Conservation (phyloP, 2,113 vertebrate species). For the Columba livia region DNA sequence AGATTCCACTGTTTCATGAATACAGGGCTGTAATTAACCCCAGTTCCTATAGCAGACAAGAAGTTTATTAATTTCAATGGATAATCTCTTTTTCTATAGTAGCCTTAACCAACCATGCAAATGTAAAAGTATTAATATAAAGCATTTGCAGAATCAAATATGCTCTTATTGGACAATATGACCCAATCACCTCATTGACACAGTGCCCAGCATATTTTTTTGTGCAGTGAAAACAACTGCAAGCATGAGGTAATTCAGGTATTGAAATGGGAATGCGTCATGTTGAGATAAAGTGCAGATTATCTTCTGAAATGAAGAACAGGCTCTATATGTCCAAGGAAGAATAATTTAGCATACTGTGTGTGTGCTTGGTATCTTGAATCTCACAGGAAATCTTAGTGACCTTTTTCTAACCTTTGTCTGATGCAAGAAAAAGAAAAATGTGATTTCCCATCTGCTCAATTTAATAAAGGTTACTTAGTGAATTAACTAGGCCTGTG, state of each 20-base stretch:
- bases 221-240: not conserved
- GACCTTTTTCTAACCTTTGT: conserved; percentile 73
- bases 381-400: conserved; percentile 59
- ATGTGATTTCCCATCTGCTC: conserved; percentile 66
- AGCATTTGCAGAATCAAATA: not conserved
- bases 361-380: not conserved
- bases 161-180: not conserved
- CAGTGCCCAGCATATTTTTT: not conserved
- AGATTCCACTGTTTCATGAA: not conserved
- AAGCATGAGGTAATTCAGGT: not conserved
- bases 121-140: not conserved
- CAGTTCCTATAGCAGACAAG: not conserved
- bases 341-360: not conserved
- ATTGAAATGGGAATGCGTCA: not conserved
- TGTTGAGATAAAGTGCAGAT: not conserved
- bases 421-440: conserved; percentile 64
- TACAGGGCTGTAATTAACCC: not conserved
- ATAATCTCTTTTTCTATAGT: not conserved
- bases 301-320: not conserved
- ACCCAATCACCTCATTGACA: not conserved
- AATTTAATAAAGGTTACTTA: conserved; percentile 86
- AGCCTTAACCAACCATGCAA: not conserved
- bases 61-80: not conserved
- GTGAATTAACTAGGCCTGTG: conserved; percentile 80
- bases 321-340: not conserved